Conservation (phyloP, 35 echinoderm and acorn worm species). For the Ophioderma brevispina region DNA sequence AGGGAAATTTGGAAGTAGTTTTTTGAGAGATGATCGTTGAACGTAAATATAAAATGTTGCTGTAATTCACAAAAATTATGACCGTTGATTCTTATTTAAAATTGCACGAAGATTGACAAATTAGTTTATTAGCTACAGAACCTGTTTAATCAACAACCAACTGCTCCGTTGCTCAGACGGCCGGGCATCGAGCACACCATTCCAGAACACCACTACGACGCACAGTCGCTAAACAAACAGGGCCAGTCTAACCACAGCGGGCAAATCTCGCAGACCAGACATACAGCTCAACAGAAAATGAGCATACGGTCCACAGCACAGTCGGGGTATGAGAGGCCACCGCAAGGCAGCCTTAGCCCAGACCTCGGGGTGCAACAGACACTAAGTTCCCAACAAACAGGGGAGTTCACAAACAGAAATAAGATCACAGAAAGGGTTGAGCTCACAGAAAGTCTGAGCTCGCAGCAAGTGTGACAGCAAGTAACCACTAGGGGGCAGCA, state of each 20-base stretch:
- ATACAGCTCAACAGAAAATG: background rate
- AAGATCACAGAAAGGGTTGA: background rate
- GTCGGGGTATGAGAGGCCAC: background rate
- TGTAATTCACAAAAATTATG: too few species aligned
- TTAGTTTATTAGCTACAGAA: background rate
- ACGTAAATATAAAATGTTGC: too few species aligned
- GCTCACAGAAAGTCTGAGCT: too few species aligned
- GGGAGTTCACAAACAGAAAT: background rate
- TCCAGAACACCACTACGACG: background rate
- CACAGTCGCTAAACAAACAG: background rate
- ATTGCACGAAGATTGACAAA: too few species aligned
- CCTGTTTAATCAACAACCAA: background rate
- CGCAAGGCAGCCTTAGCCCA: background rate
- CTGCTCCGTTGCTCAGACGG: background rate
- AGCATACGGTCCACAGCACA: background rate
- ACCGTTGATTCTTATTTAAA: too few species aligned
- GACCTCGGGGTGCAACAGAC: constrained; percentile 17
- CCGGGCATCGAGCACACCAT: background rate
- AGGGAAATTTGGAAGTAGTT: too few species aligned
- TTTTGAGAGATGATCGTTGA: too few species aligned
- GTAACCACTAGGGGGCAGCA: background rate
- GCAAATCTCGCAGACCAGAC: background rate
- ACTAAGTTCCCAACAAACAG: constrained; percentile 4
- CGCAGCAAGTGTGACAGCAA: background rate
- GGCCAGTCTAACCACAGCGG: background rate